Conservation (phyloP, 2,888 invertebrate species). For the Pyrgus malvae region DNA sequence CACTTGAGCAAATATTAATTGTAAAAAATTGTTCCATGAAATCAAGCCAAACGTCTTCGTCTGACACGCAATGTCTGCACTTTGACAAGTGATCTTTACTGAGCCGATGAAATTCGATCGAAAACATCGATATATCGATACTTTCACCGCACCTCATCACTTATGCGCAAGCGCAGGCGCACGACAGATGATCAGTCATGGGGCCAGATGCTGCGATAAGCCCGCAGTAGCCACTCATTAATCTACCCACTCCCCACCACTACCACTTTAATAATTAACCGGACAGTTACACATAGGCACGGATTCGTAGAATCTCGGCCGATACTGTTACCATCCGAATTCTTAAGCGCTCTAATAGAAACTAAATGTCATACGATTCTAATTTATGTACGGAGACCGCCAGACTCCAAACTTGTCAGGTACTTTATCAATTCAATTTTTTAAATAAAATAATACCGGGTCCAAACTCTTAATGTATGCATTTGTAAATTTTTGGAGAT, state of each 20-base stretch:
- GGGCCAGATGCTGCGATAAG: slow-evolving; percentile 78
- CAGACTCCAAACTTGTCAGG: slow-evolving; percentile 14
- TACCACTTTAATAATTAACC: slow-evolving; percentile 73
- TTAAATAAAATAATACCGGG: slow-evolving; percentile 14
- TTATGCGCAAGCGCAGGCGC: slow-evolving; percentile 70
- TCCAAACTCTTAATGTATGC: slow-evolving; percentile 14
- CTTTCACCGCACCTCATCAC: slow-evolving; percentile 43
- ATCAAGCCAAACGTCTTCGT: background rate
- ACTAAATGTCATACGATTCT: slow-evolving; percentile 35
- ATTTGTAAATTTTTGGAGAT: slow-evolving; percentile 17
- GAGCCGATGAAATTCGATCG: background rate
- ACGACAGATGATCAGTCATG: slow-evolving; percentile 82
- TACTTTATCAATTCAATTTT: slow-evolving; percentile 22
- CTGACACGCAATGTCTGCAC: slow-evolving; percentile 12
- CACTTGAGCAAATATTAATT: slow-evolving; percentile 10
- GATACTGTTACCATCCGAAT: slow-evolving; percentile 46
- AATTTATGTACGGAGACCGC: slow-evolving; percentile 21
- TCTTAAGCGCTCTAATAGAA: slow-evolving; percentile 34
- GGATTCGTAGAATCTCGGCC: slow-evolving; percentile 60
- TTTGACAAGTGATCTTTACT: slow-evolving; percentile 7
- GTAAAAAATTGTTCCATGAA: background rate
- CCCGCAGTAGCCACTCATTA: slow-evolving; percentile 79
- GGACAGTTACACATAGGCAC: slow-evolving; percentile 59
- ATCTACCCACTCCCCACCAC: slow-evolving; percentile 72
- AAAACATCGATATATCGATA: slow-evolving; percentile 26